Base-by-base conservation (phyloP, 2,888 invertebrate genomes). In the Leucozona laternaria region DNA sequence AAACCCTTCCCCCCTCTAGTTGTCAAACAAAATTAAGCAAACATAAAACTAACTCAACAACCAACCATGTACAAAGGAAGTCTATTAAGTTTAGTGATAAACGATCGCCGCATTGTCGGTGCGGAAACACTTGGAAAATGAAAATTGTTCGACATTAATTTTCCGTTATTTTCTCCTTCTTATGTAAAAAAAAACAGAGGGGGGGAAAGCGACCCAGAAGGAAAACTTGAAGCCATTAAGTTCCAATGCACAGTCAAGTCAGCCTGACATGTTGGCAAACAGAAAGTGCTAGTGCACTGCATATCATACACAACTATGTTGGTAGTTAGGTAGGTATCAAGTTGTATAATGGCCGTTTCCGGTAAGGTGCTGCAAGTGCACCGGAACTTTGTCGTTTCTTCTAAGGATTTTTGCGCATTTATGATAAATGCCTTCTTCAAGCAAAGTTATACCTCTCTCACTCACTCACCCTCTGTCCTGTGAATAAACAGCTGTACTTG, bases 11-110 rank as follows among this genome's bases (percentile, higher is more conserved):
- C 37, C 17, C 13, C 4, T 4, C 0, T 37, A 2, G 20, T 37
- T 31, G 31, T 34, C 11, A 4, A 57, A 34, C 25, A 78, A 70
- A 72, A 64, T 77, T 81, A 57, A 57, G 34, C 15, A 22, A 15
- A 37, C 22, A 60, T 37, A 15, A 37, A 60, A 22, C 20, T 15
- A 60, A 60, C 62, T 68, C 62, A 75, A 70, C 79, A 45, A 40
- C 45, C 17, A 66, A 57, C 48, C 15, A 34, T 60, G 37, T 60
- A 60, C 15, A 80, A 66, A 78, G 86, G 86, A 86, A 86, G 86
- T 86, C 86, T 86, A 86, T 86, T 86, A 86, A 86, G 78, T 82
- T 82, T 78, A 75, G 78, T 86, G 81, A 86, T 82, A 86, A 86
- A 86, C 86, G 86, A 86, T 82, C 78, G 48, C 86, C 73, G 86